phyloP scores from a whole-genome alignment of 2,797 vertebrate species.

The Pangasius djambal region DNA sequence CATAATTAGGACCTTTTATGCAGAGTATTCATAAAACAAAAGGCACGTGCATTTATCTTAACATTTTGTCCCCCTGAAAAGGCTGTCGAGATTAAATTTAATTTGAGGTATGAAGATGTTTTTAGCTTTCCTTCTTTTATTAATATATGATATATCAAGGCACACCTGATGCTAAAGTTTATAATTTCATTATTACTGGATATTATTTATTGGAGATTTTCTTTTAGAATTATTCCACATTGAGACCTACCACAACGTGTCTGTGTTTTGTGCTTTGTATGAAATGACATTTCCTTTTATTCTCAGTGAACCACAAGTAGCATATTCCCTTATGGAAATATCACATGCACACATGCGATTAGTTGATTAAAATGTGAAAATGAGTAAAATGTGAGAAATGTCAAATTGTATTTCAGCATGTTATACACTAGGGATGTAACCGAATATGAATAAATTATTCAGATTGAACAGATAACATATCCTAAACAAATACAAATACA shows the following conservation, averaged over 20 bases:
- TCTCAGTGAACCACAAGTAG: not conserved
- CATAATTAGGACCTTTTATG: slow-evolving; percentile 58
- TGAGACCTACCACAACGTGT: slow-evolving; percentile 2
- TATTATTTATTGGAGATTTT: slow-evolving; percentile 16
- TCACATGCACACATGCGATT: not conserved
- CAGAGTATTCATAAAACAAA: slow-evolving; percentile 56
- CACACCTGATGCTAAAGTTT: slow-evolving; percentile 21
- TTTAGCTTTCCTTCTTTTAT: slow-evolving; percentile 33
- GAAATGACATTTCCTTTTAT: not conserved
- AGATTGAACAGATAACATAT: not conserved
- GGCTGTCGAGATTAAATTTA: slow-evolving; percentile 50
- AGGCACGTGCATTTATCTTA: slow-evolving; percentile 52
- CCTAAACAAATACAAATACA: not conserved
- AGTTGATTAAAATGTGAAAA: not conserved
- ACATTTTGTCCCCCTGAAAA: slow-evolving; percentile 48
- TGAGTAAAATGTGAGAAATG: not conserved
- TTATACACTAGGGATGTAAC: not conserved
- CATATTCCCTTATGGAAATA: not conserved
- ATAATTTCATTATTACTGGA: not conserved
- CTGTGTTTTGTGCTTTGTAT: slow-evolving; percentile 1
- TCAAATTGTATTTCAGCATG: not conserved
- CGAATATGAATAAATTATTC: not conserved
- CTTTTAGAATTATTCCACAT: not conserved
- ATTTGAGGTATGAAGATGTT: slow-evolving; percentile 44
- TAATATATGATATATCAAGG: slow-evolving; percentile 23